A percentile compares a stretch with the other conserved stretches of the same genome.
Evolutionary conservation across 1,140 invertebrate genomes (phyloP).

Genomic region (Drosophila asahinai): DNA sequence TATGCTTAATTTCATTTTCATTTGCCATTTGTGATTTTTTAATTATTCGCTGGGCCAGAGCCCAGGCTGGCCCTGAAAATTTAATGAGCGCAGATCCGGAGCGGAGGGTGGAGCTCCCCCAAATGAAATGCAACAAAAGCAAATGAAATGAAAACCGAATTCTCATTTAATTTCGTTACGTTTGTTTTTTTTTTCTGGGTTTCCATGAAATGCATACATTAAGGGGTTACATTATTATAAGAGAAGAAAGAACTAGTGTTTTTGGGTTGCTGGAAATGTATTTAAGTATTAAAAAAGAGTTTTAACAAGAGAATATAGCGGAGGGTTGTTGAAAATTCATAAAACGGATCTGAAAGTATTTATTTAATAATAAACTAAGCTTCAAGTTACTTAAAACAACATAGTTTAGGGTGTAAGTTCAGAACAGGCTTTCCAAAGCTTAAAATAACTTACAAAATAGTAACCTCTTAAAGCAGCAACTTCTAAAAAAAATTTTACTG

Average conservation of each 20-base stretch:
- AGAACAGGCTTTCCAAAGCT: no score
- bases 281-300: background rate
- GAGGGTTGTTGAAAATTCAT: no score
- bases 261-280: background rate
- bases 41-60: conserved; percentile 43
- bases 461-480: background rate
- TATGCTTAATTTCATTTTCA: conserved; percentile 66
- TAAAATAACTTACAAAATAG: background rate
- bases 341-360: no score
- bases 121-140: conserved; percentile 58
- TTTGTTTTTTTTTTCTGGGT: background rate
- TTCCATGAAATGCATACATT: conserved; percentile 29
- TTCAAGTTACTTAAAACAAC: no score
- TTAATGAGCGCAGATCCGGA: conserved; percentile 56
- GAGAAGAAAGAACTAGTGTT: background rate
- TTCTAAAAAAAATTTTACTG: background rate
- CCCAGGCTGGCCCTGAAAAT: conserved; percentile 47
- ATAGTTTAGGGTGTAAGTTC: no score
- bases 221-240: background rate
- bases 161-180: conserved; percentile 1
- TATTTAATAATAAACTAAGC: background rate
- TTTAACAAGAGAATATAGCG: background rate
- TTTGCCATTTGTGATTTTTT: conserved; percentile 57
- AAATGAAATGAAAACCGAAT: conserved; percentile 33
- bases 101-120: background rate